Base-by-base conservation (phyloP, 2,888 invertebrate genomes). In the Eupithecia vulgata region DNA sequence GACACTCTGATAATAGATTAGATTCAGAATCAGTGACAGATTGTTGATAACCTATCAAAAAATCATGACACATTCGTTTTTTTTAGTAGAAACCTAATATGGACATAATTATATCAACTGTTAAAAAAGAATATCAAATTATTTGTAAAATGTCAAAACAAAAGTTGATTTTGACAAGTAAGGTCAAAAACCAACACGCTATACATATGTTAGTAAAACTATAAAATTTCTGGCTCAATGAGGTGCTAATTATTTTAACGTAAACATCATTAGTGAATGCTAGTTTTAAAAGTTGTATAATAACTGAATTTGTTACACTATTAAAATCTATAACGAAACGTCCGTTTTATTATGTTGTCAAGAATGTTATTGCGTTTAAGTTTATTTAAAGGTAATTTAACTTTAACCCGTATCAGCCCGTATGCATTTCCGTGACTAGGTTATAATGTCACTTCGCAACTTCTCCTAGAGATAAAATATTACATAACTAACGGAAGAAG, bases 401-500 rank as follows among this genome's bases (percentile, higher is more conserved):
- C n/a, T 17, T 64, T 17, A 64, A 21, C 37, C 37, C 34, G 37
- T 37, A 25, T 64, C 8, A 64, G 12, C 37, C 37, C 34, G 37
- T 37, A 25, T 25, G 62, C 10, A 35, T 64, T 64, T 64, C 37
- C 62, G n/a, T 64, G 62, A 37, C 37, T 37, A 34, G 61, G 35
- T 61, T 62, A 62, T 35, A 62, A 37, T 64, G 62, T 37, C 62
- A 64, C 21, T 64, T 64, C 62, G 10, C 37, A 64, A 64, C n/a
- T n/a, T 64, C 12, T 34, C 34, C 67, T 59, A 52, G 59, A 76
- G 48, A 74, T 61, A 68, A 65, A 48, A 21, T 71, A 48, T 78
- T 78, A 62, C 71, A 70, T 76, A 71, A 40, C 42, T 59, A 75
- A 69, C 48, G 48, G 59, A 71, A 72, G 68, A 71, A 66, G 62